phyloP scores from a whole-genome alignment of 2,113 vertebrate genomes.

The Laterallus jamaicensis region DNA sequence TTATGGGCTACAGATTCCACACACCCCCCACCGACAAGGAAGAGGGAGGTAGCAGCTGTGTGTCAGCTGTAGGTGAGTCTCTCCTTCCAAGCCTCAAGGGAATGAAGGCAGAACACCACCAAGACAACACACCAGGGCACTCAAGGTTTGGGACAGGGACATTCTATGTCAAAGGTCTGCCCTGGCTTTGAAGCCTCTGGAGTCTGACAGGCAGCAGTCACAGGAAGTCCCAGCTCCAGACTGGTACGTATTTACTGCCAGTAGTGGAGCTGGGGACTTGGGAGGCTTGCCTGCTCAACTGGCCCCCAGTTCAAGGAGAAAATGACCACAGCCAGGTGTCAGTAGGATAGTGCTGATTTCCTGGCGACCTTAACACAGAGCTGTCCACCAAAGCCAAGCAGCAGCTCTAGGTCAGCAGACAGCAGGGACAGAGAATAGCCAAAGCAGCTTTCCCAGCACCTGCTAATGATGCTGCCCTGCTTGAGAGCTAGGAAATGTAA shows the following conservation, averaged over 20 bases:
- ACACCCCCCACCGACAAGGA: no score
- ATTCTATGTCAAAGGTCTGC: background rate
- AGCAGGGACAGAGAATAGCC: background rate
- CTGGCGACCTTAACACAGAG: background rate
- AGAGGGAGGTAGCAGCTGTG: background rate
- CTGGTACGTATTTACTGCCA: background rate
- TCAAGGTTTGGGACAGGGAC: background rate
- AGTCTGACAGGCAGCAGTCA: background rate
- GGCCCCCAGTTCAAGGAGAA: background rate
- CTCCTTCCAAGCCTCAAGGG: background rate
- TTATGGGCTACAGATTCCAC: background rate
- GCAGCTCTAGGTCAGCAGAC: background rate
- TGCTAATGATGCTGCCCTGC: background rate
- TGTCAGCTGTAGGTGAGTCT: background rate
- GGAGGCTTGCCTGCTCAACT: background rate
- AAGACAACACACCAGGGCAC: background rate
- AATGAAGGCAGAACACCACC: background rate
- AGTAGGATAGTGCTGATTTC: background rate
- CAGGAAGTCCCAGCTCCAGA: background rate
- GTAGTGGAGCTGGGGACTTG: background rate
- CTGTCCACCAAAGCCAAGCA: background rate
- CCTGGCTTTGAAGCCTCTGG: background rate
- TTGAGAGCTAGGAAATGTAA: background rate
- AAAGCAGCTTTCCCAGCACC: background rate
- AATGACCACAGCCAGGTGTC: background rate